Conservation (phyloP, 2,113 vertebrate species). For the Pagrus major region DNA sequence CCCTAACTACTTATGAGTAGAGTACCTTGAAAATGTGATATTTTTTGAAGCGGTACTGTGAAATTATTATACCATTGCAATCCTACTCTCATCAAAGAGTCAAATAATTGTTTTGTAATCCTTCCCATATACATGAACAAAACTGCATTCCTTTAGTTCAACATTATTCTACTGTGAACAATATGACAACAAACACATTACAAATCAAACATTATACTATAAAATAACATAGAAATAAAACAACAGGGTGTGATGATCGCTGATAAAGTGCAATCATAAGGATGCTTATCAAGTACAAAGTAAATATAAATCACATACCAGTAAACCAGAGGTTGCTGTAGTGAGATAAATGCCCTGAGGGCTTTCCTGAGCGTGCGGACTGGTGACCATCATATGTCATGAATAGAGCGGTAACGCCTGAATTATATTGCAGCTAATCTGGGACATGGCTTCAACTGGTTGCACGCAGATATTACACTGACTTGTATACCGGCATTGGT, state of each 20-base stretch:
- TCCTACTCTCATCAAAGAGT: too few relatives aligned
- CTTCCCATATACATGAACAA: background rate
- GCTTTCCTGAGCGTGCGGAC: background rate
- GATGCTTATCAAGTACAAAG: background rate
- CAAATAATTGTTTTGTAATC: too few relatives aligned
- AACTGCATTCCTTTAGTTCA: background rate
- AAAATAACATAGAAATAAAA: background rate
- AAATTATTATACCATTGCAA: too few relatives aligned
- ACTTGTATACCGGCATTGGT: too few relatives aligned
- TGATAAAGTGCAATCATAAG: background rate
- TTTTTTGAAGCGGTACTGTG: too few relatives aligned
- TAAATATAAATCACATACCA: background rate
- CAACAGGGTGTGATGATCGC: background rate
- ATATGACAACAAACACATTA: background rate
- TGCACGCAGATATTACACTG: background rate
- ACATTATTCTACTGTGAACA: background rate
- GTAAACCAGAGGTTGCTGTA: background rate
- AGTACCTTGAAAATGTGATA: too few relatives aligned
- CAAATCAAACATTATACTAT: too few relatives aligned
- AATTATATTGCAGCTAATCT: background rate
- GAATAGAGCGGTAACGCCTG: constrained; percentile 24
- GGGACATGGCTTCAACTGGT: background rate
- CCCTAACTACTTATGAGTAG: too few relatives aligned
- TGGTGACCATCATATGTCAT: constrained; percentile 1
- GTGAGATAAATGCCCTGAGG: background rate